Evolutionary conservation across 2,113 vertebrate species (phyloP).

Genomic region (Pithys albifrons): DNA sequence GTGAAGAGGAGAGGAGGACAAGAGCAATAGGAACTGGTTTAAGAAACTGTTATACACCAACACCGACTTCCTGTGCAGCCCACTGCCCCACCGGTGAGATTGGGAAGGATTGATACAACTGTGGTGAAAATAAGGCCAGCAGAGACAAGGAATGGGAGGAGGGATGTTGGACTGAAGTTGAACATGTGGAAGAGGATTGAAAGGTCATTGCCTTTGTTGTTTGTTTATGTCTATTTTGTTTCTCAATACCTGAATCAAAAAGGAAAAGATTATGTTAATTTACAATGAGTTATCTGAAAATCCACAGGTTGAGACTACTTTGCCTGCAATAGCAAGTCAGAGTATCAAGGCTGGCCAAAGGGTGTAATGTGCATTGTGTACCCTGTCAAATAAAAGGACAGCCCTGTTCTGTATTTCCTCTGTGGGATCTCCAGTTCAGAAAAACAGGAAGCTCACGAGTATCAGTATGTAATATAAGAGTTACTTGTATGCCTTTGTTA

Average conservation of each 20-base stretch:
- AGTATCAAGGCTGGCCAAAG: neutral
- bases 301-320: neutral
- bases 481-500: neutral
- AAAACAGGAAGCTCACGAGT: neutral
- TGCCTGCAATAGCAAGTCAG: neutral
- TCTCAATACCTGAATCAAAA: neutral
- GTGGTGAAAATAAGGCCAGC: neutral
- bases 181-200: neutral
- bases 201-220: neutral
- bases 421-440: neutral
- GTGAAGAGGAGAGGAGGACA: neutral
- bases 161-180: neutral
- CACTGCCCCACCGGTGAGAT: neutral
- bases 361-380: neutral
- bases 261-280: neutral
- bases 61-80: rapidly evolving
- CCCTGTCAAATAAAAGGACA: neutral
- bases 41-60: neutral
- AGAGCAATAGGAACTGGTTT: neutral
- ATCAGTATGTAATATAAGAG: neutral
- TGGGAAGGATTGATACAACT: neutral
- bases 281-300: neutral
- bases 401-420: neutral
- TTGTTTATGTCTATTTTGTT: neutral
- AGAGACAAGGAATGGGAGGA: neutral